A percentile compares a stretch with the other conserved stretches of the same genome.
Evolutionary conservation across 2,113 vertebrate genomes (phyloP).

Genomic region (mouse (Mus musculus)): GRCm39 chr5:111310001-111310500

Average conservation of each 20-base stretch:
- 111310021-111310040: constrained; percentile 18
- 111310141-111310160: constrained; percentile 29
- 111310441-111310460: not conserved
- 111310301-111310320: not conserved
- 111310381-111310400: not conserved
- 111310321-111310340: not conserved
- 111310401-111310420: not conserved
- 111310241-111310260: constrained; percentile 50
- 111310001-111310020: not conserved
- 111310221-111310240: constrained; percentile 16
- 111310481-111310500: not conserved
- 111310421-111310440: not conserved
- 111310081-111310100: constrained; percentile 11
- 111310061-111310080: constrained; percentile 16
- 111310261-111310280: constrained; percentile 32
- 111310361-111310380: not conserved
- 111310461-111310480: not conserved
- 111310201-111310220: constrained; percentile 66
- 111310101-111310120: constrained; percentile 28
- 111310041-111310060: not conserved
- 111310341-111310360: no score
- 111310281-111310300: constrained; percentile 34
- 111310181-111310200: constrained; percentile 21
- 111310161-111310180: constrained; percentile 9
- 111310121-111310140: constrained; percentile 46